A percentile compares a stretch with the other conserved stretches of the same genome.
Evolutionary conservation across 1,140 invertebrate genomes (phyloP).

Genomic region (Aplysia californica): DNA sequence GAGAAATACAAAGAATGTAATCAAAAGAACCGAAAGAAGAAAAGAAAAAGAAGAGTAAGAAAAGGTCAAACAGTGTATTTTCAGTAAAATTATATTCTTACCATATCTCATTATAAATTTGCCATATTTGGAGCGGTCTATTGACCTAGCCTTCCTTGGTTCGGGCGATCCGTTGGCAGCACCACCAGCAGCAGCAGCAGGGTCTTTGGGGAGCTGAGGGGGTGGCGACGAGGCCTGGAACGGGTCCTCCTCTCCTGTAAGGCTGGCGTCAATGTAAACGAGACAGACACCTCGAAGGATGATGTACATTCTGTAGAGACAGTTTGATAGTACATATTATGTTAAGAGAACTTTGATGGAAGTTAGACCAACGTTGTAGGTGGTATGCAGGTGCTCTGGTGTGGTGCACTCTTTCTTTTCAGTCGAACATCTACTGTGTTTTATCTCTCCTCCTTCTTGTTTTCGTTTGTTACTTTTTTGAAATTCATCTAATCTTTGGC

Average conservation of each 20-base stretch:
- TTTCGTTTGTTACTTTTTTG: too few species aligned
- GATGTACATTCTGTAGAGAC: slow-evolving; percentile 54
- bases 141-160: slow-evolving; percentile 17
- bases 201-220: background rate
- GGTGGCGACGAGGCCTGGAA: background rate
- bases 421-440: too few species aligned
- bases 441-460: too few species aligned
- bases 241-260: slow-evolving; percentile 52
- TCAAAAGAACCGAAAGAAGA: too few species aligned
- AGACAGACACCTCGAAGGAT: slow-evolving; percentile 52
- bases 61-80: too few species aligned
- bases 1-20: too few species aligned
- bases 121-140: slow-evolving; percentile 49
- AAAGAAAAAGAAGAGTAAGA: too few species aligned
- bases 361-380: too few species aligned
- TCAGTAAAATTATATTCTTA: too few species aligned
- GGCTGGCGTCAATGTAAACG: slow-evolving; percentile 58
- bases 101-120: slow-evolving; percentile 54
- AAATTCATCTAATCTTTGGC: too few species aligned
- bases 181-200: background rate
- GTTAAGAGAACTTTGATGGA: background rate
- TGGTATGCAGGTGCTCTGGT: too few species aligned
- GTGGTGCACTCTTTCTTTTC: too few species aligned
- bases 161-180: slow-evolving; percentile 13
- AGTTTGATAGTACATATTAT: background rate